Evolutionary conservation across 2,797 vertebrate species (phyloP), one percentile per base, ranked within the genome.

Genomic region (Gorsachius magnificus): DNA sequence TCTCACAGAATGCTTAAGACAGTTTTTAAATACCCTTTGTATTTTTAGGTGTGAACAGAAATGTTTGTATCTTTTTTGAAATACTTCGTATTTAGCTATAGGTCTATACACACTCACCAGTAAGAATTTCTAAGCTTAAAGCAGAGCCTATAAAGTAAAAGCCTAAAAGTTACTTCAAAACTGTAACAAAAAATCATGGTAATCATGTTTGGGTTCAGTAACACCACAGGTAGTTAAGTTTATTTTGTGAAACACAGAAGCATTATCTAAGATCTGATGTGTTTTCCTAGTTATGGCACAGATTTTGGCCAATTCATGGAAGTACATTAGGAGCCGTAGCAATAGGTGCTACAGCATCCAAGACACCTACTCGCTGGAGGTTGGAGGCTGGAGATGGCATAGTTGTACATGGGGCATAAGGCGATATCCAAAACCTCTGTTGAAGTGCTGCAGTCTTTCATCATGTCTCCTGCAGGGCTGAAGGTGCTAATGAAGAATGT

Each of bases 391-490:
- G 36, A 72, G 35, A 63, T 65, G 36, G 28, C 4, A 5, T 0
- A 5, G 13, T 3, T 25, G 11, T 5, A 14, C 1, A 0, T 6
- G 36, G 13, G 15, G 19, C 43, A n/a, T 8, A 31, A 25, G 1
- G 2, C 0, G 0, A 20, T 6, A 14, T 4, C 29, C 75, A 71
- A 53, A 90, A 45, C 10, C n/a, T 72, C 41, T 57, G 16, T n/a
- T 38, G 14, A 53, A 24, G 11, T 21, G 21, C 38, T 58, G n/a
- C n/a, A 18, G 21, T 20, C 21, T 57, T 29, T 35, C 45, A 9
- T 5, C 13, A 13, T 8, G 19, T 9, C 53, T 72, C 13, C 2
- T 9, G 18, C 35, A 46, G 71, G 43, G 36, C 54, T 35, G 24
- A 51, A 83, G 51, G 8, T 66, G 25, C 17, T 58, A 31, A 19